These are phyloP conservation scores for Hippocampus zosterae DNA, from an alignment of 2,113 vertebrate genomes.

Conservation along the genomic window DNA sequence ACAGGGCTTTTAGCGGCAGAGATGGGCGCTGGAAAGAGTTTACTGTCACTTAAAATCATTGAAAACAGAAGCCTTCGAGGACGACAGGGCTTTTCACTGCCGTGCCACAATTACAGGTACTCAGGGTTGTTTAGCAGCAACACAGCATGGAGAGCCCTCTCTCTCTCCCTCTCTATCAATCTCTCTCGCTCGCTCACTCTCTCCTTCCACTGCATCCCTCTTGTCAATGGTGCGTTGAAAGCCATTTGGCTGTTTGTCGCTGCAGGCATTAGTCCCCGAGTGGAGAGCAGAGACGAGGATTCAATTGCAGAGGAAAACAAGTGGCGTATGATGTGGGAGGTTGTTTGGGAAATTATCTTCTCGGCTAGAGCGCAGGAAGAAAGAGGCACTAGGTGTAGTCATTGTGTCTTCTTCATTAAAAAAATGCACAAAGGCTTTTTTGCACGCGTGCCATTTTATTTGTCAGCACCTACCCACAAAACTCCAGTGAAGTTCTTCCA, in stretches of 20 bases:
- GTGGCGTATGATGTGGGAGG: constrained; percentile 45
- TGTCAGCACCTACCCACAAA: constrained; percentile 32
- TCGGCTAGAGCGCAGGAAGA: constrained; percentile 45
- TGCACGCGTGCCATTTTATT: constrained; percentile 43
- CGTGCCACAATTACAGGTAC: constrained; percentile 89
- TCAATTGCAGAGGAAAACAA: constrained; percentile 75
- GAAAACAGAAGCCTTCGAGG: constrained; percentile 87
- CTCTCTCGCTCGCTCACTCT: constrained; percentile 29
- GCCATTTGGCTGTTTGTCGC: constrained; percentile 87
- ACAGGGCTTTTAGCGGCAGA: constrained; percentile 56
- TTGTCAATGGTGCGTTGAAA: constrained; percentile 87
- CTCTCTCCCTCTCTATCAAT: constrained; percentile 44
- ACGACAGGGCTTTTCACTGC: constrained; percentile 77
- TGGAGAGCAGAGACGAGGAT: constrained; percentile 86
- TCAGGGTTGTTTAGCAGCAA: constrained; percentile 85
- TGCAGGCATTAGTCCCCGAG: constrained; percentile 84
- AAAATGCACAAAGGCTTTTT: constrained; percentile 54
- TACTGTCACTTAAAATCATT: constrained; percentile 84
- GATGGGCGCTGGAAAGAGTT: constrained; percentile 67
- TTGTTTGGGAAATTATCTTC: constrained; percentile 56
- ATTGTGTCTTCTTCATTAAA: constrained; percentile 55
- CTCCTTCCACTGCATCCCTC: constrained; percentile 68
- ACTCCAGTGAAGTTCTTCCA: constrained; percentile 21
- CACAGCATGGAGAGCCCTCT: constrained; percentile 74
- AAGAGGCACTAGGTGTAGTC: constrained; percentile 49